Percentiles rank a stretch among this genome's conserved stretches.
phyloP scores from a whole-genome alignment of 2,113 vertebrate species.

The Mionectes macconnelli region DNA sequence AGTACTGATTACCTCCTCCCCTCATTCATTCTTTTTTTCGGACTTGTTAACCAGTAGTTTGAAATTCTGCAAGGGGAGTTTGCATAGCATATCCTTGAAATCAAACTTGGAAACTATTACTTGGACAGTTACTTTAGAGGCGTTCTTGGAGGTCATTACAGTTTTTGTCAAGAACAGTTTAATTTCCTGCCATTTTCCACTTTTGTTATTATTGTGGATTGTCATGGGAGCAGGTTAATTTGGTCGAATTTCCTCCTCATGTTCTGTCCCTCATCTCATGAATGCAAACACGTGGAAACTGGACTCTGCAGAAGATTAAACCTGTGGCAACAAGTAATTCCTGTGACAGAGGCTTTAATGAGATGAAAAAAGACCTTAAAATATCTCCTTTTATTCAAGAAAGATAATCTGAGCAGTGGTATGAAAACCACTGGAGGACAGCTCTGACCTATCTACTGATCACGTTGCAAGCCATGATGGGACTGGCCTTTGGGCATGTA shows the following conservation, averaged over 20 bases:
- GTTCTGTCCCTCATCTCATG: constrained; percentile 14
- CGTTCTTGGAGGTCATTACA: constrained; percentile 55
- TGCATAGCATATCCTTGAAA: constrained; percentile 34
- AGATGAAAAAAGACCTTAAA: constrained; percentile 29
- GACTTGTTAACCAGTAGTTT: not conserved
- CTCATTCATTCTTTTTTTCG: not conserved
- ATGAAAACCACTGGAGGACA: not conserved
- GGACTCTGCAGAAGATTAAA: constrained; percentile 49
- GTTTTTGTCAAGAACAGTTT: constrained; percentile 65
- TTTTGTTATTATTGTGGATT: constrained; percentile 50
- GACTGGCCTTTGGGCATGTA: not conserved
- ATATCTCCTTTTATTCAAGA: constrained; percentile 8
- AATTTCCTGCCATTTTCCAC: constrained; percentile 63
- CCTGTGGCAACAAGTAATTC: constrained; percentile 38
- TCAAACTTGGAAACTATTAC: constrained; percentile 22
- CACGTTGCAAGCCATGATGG: rapidly evolving
- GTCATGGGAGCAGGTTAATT: constrained; percentile 60
- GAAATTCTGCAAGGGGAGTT: not conserved
- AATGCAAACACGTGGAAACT: constrained; percentile 31
- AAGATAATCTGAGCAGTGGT: not conserved
- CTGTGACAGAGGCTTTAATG: constrained; percentile 46
- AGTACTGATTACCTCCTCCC: not conserved
- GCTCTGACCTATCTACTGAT: not conserved
- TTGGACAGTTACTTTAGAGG: constrained; percentile 36
- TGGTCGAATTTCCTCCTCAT: constrained; percentile 38